Percentiles rank a stretch among this genome's conserved stretches.
phyloP scores from a whole-genome alignment of 2,888 invertebrate species.

The Thysanoteuthis rhombus region DNA sequence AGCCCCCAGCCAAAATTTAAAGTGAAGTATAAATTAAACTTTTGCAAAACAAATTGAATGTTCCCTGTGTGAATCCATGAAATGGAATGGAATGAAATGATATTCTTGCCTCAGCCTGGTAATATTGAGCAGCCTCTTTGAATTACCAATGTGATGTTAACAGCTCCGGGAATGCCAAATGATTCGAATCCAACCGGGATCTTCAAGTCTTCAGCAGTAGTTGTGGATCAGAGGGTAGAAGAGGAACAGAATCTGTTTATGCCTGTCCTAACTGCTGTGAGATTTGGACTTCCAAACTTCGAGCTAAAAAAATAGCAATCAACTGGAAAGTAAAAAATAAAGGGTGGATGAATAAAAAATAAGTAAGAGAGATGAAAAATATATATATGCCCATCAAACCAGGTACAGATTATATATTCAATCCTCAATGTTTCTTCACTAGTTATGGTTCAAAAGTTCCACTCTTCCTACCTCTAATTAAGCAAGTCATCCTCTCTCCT shows the following conservation, averaged over 20 bases:
- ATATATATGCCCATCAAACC: neutral
- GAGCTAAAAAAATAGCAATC: conserved; percentile 50
- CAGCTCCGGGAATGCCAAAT: neutral
- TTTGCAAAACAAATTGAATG: no score
- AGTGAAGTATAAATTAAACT: no score
- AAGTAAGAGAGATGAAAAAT: neutral
- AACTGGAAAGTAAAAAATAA: conserved; percentile 40
- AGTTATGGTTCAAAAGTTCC: no score
- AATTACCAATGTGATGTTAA: no score
- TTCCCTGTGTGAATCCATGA: no score
- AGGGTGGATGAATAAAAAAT: neutral
- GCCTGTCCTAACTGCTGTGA: conserved; percentile 45
- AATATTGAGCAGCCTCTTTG: no score
- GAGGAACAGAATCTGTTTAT: neutral
- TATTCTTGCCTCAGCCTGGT: no score
- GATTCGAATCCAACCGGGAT: neutral
- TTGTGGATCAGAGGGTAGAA: neutral
- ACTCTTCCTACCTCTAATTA: no score
- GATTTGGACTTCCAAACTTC: conserved; percentile 51
- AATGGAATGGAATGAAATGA: no score
- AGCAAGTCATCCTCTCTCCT: no score
- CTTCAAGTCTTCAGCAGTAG: neutral
- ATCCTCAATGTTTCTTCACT: no score
- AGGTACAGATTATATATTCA: neutral
- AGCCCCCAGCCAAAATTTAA: no score